Evolutionary conservation across 2,888 invertebrate species (phyloP), one percentile per base, ranked within the genome.

Genomic region (Lepidocyrtoides sp.): DNA sequence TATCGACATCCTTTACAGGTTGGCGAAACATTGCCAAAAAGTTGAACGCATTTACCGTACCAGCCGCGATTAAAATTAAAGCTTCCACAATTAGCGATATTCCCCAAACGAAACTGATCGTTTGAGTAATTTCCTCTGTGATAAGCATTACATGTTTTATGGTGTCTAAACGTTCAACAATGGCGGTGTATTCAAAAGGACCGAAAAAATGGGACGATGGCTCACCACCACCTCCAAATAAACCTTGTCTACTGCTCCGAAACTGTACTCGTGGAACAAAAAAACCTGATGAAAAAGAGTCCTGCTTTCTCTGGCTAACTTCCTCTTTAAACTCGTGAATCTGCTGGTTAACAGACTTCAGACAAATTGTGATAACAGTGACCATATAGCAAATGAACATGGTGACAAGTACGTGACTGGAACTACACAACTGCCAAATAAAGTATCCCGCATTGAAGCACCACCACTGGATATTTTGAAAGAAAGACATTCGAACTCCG

Each of bases 31-130:
- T 63, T 1, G 36, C 14, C 10, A 92, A 63, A 7, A 93, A 63
- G 32, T 92, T 66, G 63, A 85, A 93, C 0, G 77, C 20, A 20
- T 92, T 91, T 0, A 69, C 87, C 8, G 93, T 79, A 0, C 91
- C 83, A 4, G 83, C 82, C 3, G 91, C 89, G 29, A 92, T 89
- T 17, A 91, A 26, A 32, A 93, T 91, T 0, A 92, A 44, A 10
- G 92, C 92, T 83, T 93, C 93, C 0, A 93, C 69, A 14, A 93
- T 87, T 14, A 93, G 81, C 0, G 92, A 91, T 2, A 92, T 51
- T 2, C 93, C 93, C 87, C 85, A 93, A 0, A 91, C 81, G 0
- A 20, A n/a, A 60, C 93, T 93, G 2, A 93, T 36, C 14, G 60
- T 66, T 10, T 54, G 41, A 0, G 75, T 77, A 1, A 92, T 29